phyloP scores from a whole-genome alignment of 2,888 invertebrate species.

The Cinara cedri region DNA sequence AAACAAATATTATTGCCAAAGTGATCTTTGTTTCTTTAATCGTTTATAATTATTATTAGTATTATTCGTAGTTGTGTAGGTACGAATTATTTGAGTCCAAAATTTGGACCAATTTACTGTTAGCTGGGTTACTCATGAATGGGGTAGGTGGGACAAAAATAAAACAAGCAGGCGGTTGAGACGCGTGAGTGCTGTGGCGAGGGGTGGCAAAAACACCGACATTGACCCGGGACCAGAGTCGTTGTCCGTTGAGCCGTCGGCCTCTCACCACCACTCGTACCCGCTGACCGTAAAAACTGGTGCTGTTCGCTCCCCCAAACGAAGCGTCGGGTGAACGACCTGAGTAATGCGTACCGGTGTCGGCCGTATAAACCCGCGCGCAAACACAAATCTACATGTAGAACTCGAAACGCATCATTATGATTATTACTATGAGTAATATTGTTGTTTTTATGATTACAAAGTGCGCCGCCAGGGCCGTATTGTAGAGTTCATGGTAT shows the following conservation, averaged over 20 bases:
- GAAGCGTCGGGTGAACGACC: conserved; percentile 39
- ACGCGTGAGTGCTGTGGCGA: not conserved
- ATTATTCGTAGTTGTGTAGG: no score
- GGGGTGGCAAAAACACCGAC: conserved; percentile 27
- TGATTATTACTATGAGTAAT: no score
- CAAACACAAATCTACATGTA: not conserved
- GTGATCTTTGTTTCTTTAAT: no score
- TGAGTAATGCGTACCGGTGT: not conserved
- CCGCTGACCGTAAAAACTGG: not conserved
- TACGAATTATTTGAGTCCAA: no score
- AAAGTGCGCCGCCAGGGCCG: no score
- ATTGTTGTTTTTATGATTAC: no score
- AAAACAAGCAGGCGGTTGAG: conserved; percentile 6
- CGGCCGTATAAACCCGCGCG: not conserved
- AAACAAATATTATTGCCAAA: not conserved
- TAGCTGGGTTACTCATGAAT: not conserved
- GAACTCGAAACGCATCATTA: no score
- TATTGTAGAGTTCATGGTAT: no score
- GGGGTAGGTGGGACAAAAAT: not conserved
- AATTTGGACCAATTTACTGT: no score
- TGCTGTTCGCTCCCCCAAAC: conserved; percentile 18
- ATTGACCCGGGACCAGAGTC: conserved; percentile 28
- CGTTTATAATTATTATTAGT: no score
- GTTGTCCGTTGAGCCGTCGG: not conserved
- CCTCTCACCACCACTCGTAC: not conserved